Percentiles rank a stretch among this genome's conserved stretches.
Conservation (phyloP, 2,888 invertebrate species). For the Mesorhabditis belari region DNA sequence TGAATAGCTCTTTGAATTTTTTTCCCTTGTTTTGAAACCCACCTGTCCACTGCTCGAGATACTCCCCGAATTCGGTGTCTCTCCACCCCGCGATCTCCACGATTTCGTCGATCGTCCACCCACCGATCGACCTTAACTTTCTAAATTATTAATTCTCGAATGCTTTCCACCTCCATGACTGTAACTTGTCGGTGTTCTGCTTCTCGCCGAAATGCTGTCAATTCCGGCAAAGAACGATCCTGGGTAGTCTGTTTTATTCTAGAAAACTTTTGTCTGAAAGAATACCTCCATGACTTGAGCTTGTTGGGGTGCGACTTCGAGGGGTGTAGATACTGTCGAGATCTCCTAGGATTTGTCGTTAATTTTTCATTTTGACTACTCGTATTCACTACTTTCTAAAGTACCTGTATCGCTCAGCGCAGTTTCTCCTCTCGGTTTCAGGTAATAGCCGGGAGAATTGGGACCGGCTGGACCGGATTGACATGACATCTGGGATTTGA, state of each 20-base stretch:
- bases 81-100: conserved; percentile 51
- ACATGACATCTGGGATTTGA: conserved; percentile 49
- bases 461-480: conserved; percentile 51
- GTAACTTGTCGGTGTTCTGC: neutral
- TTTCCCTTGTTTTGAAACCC: neutral
- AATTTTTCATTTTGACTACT: neutral
- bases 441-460: conserved; percentile 48
- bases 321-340: conserved; percentile 38
- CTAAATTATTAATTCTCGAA: neutral
- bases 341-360: neutral
- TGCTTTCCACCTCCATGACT: conserved; percentile 5
- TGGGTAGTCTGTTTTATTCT: neutral
- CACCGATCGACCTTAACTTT: conserved; percentile 33
- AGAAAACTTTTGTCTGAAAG: no score
- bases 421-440: conserved; percentile 45
- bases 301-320: conserved; percentile 33
- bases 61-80: conserved; percentile 51
- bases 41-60: conserved; percentile 48
- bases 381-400: conserved; percentile 2
- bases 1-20: no score
- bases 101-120: conserved; percentile 51
- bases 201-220: neutral
- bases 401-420: conserved; percentile 49
- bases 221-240: neutral
- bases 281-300: neutral